These are phyloP conservation scores for Notoglanidium macrostoma DNA, from an alignment of 2,797 vertebrate genomes.

Conservation along the genomic window DNA sequence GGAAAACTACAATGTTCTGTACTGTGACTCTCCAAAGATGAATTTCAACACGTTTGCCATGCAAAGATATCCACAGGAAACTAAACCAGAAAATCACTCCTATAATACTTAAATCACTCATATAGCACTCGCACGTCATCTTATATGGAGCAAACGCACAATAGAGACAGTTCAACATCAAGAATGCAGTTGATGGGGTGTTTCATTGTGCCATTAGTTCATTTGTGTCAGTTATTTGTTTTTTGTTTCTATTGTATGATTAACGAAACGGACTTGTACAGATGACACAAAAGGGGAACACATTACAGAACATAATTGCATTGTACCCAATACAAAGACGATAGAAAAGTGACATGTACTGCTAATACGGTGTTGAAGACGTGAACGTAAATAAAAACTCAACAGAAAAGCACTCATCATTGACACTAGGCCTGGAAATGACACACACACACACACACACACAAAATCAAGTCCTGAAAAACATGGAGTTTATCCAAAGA, in stretches of 20 bases:
- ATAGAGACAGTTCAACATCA: neutral
- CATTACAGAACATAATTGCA: neutral
- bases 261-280: neutral
- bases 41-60: neutral
- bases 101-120: neutral
- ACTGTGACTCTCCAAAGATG: constrained; percentile 14
- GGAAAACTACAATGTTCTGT: neutral
- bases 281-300: neutral
- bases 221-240: neutral
- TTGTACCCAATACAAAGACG: neutral
- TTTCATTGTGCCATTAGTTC: neutral
- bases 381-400: neutral
- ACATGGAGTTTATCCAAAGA: neutral
- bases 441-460: too few species aligned
- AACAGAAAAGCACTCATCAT: neutral
- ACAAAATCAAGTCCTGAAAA: neutral
- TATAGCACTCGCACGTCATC: neutral
- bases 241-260: neutral
- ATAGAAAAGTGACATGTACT: neutral
- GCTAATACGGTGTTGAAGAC: neutral
- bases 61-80: neutral
- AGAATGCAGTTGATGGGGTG: neutral
- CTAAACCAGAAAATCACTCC: constrained; percentile 10
- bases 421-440: neutral
- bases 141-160: neutral